Evolutionary conservation across 2,888 invertebrate species (phyloP).

Genomic region (Apamea anceps): DNA sequence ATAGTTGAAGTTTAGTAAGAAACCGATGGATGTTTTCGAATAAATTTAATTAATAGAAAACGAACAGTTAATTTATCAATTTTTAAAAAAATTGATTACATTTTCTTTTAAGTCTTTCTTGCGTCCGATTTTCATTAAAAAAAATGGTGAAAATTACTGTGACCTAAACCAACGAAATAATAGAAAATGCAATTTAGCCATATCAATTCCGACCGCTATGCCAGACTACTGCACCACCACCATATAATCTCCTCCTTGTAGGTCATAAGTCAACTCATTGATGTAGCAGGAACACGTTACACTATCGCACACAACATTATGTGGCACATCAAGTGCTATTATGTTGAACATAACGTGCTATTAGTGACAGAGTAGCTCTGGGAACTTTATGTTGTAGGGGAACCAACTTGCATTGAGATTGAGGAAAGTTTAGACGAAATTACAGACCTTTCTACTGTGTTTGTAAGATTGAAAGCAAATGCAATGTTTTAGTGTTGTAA

Average conservation of each 20-base stretch:
- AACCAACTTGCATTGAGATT: slow-evolving; percentile 2
- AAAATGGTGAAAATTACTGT: too few relatives aligned
- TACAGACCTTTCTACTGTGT: not conserved
- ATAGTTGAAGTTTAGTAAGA: too few relatives aligned
- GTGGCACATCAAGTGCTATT: slow-evolving; percentile 70
- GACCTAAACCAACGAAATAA: not conserved
- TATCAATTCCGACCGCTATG: not conserved
- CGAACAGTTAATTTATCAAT: too few relatives aligned
- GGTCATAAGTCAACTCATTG: slow-evolving; percentile 63
- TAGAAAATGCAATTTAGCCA: not conserved
- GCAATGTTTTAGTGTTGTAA: too few relatives aligned
- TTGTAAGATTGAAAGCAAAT: too few relatives aligned
- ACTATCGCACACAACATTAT: slow-evolving; percentile 61
- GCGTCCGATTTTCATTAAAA: too few relatives aligned
- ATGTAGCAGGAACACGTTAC: slow-evolving; percentile 60
- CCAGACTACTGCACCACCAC: not conserved
- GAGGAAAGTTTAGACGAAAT: not conserved
- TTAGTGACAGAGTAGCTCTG: slow-evolving; percentile 72
- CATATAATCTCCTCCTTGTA: slow-evolving; percentile 33
- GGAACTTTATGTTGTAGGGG: slow-evolving; percentile 66
- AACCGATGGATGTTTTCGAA: too few relatives aligned
- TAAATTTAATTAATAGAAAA: too few relatives aligned
- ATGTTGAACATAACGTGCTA: slow-evolving; percentile 68
- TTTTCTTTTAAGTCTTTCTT: too few relatives aligned
- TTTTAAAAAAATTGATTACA: too few relatives aligned